A percentile compares a stretch with the other conserved stretches of the same genome.
These are phyloP conservation scores for Mobula birostris DNA, from an alignment of 2,113 vertebrate genomes.

Conservation along the genomic window DNA sequence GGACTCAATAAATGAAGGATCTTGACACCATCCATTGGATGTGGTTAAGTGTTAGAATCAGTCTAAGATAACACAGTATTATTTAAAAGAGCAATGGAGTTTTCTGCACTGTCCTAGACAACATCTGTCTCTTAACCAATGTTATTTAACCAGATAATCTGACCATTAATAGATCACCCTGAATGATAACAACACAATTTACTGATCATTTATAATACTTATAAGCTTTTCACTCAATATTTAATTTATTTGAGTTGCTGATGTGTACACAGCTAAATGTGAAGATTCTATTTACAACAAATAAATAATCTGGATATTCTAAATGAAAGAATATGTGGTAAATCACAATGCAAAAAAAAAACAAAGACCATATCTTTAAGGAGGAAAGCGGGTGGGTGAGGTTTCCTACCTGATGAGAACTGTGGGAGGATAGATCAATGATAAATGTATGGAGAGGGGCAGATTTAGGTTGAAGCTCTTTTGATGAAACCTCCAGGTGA, in stretches of 20 bases:
- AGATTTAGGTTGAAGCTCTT: background rate
- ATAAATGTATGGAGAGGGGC: background rate
- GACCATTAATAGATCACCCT: background rate
- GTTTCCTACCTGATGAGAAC: no score
- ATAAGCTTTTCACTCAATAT: background rate
- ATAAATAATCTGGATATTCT: background rate
- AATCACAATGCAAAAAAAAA: background rate
- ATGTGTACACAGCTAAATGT: background rate
- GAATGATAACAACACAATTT: background rate
- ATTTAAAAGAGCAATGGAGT: no score
- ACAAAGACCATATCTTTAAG: no score
- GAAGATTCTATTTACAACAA: background rate
- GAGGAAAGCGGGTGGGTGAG: no score
- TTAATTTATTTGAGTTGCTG: background rate
- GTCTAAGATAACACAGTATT: background rate
- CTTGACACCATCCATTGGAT: background rate
- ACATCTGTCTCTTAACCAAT: no score
- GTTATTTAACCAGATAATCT: background rate
- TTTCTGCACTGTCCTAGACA: no score
- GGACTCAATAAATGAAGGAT: no score
- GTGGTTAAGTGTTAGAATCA: background rate
- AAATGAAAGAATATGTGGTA: background rate
- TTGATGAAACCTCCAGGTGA: background rate
- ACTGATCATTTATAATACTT: no score
- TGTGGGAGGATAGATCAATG: background rate